Evolutionary conservation across 1,140 invertebrate genomes (phyloP).

Genomic region (Parapsyche elsis): DNA sequence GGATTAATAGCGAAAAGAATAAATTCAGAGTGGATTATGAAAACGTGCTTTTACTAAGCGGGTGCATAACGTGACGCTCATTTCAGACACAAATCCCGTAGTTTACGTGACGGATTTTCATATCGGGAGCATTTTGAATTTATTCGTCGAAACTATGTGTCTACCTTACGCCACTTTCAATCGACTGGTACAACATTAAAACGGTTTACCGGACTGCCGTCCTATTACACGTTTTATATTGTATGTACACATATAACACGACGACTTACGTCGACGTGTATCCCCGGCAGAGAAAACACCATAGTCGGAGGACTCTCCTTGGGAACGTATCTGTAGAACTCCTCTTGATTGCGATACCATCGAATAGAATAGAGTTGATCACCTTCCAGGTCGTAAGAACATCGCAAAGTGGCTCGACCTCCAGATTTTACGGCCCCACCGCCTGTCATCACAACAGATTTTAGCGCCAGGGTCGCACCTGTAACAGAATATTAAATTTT

Average conservation of each 20-base stretch:
- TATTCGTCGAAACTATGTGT: not conserved
- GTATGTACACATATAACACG: too few species aligned
- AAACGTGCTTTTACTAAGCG: not conserved
- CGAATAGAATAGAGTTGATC: conserved; percentile 83
- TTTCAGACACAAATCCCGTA: conserved; percentile 14
- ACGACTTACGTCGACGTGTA: conserved; percentile 81
- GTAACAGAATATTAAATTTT: conserved; percentile 1
- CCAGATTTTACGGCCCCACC: conserved; percentile 68
- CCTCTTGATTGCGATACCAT: conserved; percentile 83
- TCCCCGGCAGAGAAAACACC: conserved; percentile 77
- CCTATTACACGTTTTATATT: too few species aligned
- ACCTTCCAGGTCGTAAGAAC: conserved; percentile 81
- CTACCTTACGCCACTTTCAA: not conserved
- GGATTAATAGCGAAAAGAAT: not conserved
- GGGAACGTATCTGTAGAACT: conserved; percentile 83
- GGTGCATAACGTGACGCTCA: not conserved
- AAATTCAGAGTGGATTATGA: not conserved
- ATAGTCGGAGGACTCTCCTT: conserved; percentile 79
- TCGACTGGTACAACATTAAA: not conserved
- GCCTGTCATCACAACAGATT: conserved; percentile 44
- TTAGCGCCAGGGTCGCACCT: conserved; percentile 33
- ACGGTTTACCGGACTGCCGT: not conserved
- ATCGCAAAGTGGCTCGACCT: conserved; percentile 75
- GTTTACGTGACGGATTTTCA: conserved; percentile 20
- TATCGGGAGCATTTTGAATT: not conserved